Conservation (phyloP, 2,797 vertebrate genomes). For the Bradypodion pumilum region DNA sequence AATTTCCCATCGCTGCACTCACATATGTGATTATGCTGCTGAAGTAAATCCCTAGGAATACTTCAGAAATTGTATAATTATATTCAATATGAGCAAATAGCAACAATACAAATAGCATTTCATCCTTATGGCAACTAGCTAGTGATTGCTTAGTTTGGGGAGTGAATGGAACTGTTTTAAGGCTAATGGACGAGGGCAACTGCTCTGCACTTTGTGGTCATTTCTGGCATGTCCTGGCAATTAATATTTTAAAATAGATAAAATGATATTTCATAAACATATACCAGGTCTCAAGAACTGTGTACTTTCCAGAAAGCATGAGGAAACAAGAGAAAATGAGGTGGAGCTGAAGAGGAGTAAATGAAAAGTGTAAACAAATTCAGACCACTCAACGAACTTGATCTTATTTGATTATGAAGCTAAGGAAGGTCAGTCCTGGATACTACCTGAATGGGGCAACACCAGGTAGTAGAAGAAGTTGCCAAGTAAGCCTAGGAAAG, state of each 20-base stretch:
- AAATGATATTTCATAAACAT: neutral
- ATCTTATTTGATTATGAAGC: no score
- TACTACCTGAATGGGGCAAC: no score
- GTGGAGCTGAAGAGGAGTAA: neutral
- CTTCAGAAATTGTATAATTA: constrained; percentile 63
- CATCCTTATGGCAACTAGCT: constrained; percentile 24
- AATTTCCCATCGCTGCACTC: constrained; percentile 58
- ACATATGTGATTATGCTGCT: constrained; percentile 24
- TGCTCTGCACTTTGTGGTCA: constrained; percentile 41
- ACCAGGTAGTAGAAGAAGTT: no score
- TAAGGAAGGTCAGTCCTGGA: no score
- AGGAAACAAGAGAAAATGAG: constrained; percentile 18
- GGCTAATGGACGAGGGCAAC: constrained; percentile 44
- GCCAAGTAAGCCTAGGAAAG: no score
- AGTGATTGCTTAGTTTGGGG: constrained; percentile 47
- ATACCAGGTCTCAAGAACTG: neutral
- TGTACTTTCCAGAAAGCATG: neutral
- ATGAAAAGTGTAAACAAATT: neutral
- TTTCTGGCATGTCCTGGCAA: constrained; percentile 53
- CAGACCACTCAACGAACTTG: neutral
- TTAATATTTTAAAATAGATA: constrained; percentile 44
- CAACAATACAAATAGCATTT: constrained; percentile 51
- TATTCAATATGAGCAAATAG: constrained; percentile 56
- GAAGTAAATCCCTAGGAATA: constrained; percentile 57
- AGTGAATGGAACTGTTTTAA: constrained; percentile 40